Percentiles rank a stretch among this genome's conserved stretches.
phyloP scores from a whole-genome alignment of 2,113 vertebrate species.

The Erythrocercus mccallii region DNA sequence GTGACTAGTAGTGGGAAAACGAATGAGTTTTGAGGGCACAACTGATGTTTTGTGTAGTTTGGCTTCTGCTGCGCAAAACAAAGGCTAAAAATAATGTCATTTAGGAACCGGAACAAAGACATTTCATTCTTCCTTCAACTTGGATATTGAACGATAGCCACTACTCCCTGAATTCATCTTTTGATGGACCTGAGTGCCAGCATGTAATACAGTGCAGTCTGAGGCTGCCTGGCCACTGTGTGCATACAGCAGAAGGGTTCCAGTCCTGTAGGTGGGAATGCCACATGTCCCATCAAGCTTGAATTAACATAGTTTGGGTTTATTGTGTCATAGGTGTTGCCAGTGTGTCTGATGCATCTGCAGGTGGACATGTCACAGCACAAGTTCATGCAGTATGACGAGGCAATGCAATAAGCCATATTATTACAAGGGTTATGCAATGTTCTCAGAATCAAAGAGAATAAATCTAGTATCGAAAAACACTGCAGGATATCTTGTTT shows the following conservation, averaged over 20 bases:
- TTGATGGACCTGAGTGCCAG: not conserved
- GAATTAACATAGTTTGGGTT: conserved; percentile 30
- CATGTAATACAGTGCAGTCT: fast-evolving
- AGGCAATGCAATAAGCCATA: not conserved
- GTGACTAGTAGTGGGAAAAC: not conserved
- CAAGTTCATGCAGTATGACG: conserved; percentile 15
- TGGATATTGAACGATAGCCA: not conserved
- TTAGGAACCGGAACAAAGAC: not conserved
- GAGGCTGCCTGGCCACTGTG: not conserved
- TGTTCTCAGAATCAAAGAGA: not conserved
- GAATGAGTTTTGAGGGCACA: not conserved
- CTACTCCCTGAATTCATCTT: not conserved
- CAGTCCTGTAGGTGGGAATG: not conserved
- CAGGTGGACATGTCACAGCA: conserved; percentile 48
- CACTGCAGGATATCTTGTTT: not conserved
- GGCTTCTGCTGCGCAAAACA: not conserved
- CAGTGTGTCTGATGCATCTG: conserved; percentile 44
- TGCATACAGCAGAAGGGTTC: not conserved
- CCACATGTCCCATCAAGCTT: not conserved
- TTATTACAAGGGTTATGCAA: conserved; percentile 28
- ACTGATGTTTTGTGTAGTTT: not conserved
- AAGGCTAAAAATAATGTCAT: not conserved
- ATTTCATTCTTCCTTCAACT: not conserved
- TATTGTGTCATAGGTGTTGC: conserved; percentile 52
- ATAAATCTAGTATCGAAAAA: not conserved